Evolutionary conservation across 2,888 invertebrate species (phyloP), one percentile per base, ranked within the genome.

Genomic region (Aspidiotus destructor): DNA sequence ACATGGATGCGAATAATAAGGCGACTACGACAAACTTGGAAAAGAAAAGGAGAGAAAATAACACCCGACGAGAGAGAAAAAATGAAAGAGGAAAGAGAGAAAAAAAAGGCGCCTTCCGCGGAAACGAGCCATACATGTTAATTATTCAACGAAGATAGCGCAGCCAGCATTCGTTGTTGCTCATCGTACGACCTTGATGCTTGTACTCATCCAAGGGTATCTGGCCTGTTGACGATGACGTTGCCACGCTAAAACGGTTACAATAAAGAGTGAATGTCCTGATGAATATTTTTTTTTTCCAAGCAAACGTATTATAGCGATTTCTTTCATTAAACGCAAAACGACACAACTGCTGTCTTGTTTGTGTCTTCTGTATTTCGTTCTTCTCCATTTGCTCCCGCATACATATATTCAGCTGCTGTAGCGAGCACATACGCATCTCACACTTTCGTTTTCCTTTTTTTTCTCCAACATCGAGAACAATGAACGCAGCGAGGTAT

Each of bases 71-170:
- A 28, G 28, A 28, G 28, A 28, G 28, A 28, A 28, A 28, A 28
- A 28, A 3, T 3, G 5, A 28, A 5, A 28, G 28, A 5, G 5
- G 5, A 28, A 5, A 28, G 28, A 28, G 15, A 61, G 40, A 16
- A 41, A 44, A 48, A 62, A 62, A 62, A 62, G 16, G 16, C 62
- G 62, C 62, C 62, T 62, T 62, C 62, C 52, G 62, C 62, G 62
- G 62, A 62, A 62, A 62, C 62, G 52, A 62, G 62, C 62, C 62
- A 17, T 62, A 62, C 62, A 62, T 62, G 62, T 62, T 62, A 62
- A 62, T 62, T 62, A 62, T 62, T 44, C 17, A 42, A 13, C 44
- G 62, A 44, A 48, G 60, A 60, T n/a, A 13, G 28, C 28, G 28
- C 28, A 28, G 28, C 28, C 28, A 60, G 17, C 60, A 41, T 60